These are phyloP conservation scores for Platorchestia sp. DNA, from an alignment of 1,140 invertebrate genomes.

Conservation along the genomic window DNA sequence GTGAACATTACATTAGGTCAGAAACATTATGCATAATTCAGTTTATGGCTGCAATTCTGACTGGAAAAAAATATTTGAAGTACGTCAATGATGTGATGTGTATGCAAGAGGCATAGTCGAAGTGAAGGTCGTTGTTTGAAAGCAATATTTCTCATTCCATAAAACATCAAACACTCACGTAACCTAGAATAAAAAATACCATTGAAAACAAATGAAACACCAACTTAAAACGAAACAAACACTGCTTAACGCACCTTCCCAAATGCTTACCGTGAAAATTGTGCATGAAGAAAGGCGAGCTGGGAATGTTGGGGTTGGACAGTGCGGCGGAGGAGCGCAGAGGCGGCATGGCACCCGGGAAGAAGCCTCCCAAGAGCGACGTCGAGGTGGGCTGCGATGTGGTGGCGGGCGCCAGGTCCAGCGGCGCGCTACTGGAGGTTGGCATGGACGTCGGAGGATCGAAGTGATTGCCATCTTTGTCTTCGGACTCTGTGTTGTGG, in stretches of 20 bases:
- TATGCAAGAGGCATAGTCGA: too few relatives aligned
- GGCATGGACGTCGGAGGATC: neutral
- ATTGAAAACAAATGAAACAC: neutral
- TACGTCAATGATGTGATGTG: too few relatives aligned
- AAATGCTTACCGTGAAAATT: slow-evolving; percentile 18
- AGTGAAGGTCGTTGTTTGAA: too few relatives aligned
- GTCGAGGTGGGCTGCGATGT: neutral
- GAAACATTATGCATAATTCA: too few relatives aligned
- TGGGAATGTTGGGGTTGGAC: neutral
- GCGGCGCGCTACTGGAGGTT: neutral
- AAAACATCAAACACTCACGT: too few relatives aligned
- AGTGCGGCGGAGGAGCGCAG: neutral
- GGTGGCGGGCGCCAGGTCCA: neutral
- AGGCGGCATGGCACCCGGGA: neutral
- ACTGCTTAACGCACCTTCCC: neutral
- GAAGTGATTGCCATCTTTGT: neutral
- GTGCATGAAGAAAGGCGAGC: slow-evolving; percentile 35
- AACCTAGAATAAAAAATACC: too few relatives aligned
- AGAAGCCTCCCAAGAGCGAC: slow-evolving; percentile 14
- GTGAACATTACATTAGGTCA: too few relatives aligned
- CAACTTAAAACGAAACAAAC: too few relatives aligned
- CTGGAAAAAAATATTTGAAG: too few relatives aligned
- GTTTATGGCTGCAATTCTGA: too few relatives aligned
- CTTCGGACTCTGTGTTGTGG: neutral
- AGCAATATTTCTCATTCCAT: too few relatives aligned